Percentiles rank a stretch among this genome's conserved stretches.
Conservation (phyloP, 92 coral and sea anemone genomes). For the Phenganax subtilis region DNA sequence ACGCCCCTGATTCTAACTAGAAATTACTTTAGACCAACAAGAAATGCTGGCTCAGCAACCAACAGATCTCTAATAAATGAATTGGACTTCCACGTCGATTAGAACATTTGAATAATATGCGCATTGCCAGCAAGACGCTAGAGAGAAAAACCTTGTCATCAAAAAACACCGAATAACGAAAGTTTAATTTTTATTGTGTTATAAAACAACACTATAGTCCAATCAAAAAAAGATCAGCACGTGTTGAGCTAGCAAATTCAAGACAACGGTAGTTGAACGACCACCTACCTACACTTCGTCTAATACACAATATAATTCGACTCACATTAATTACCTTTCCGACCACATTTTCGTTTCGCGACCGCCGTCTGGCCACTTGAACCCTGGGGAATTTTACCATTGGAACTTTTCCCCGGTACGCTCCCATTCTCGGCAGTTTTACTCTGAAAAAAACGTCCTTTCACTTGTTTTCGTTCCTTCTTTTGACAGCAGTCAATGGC, state of each 20-base stretch:
- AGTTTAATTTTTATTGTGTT: not conserved
- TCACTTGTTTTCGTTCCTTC: not conserved
- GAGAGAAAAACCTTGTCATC: too few relatives aligned
- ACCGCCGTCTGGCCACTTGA: constrained; percentile 1
- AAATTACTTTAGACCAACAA: too few relatives aligned
- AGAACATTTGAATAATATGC: too few relatives aligned
- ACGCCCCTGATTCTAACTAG: too few relatives aligned
- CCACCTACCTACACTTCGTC: not conserved
- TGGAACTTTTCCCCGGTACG: constrained; percentile 67
- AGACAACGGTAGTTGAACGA: not conserved
- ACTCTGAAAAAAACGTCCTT: constrained; percentile 6
- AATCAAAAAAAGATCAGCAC: not conserved
- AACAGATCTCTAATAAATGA: too few relatives aligned
- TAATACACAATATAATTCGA: constrained; percentile 26
- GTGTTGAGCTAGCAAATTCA: not conserved
- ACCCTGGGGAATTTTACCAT: constrained; percentile 57
- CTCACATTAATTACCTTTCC: constrained; percentile 39
- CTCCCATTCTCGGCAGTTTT: constrained; percentile 45
- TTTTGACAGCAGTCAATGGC: constrained; percentile 16
- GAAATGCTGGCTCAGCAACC: too few relatives aligned
- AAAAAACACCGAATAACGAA: not conserved
- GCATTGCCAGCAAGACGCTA: too few relatives aligned
- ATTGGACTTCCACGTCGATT: too few relatives aligned
- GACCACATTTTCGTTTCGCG: constrained; percentile 9
- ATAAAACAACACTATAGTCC: not conserved